These are phyloP conservation scores for Samia ricini DNA, from an alignment of 1,140 invertebrate genomes.

Conservation along the genomic window DNA sequence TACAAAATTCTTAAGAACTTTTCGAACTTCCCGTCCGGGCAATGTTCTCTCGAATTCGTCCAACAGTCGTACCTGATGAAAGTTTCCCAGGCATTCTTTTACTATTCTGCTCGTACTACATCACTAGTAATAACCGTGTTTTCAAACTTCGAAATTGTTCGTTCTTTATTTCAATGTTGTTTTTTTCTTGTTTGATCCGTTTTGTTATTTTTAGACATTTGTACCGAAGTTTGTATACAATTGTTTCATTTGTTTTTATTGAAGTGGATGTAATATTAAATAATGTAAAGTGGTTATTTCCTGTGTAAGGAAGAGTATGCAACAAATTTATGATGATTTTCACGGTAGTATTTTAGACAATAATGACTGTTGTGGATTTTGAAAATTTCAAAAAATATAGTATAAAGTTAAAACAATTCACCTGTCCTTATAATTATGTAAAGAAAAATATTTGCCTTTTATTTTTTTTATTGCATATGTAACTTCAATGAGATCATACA, in stretches of 20 bases:
- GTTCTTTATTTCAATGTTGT: neutral
- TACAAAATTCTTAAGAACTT: slow-evolving; percentile 6
- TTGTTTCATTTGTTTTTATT: neutral
- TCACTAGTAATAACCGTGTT: slow-evolving; percentile 4
- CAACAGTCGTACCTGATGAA: neutral
- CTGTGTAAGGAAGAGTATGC: too few species aligned
- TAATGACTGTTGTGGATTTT: too few species aligned
- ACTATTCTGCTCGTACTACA: slow-evolving; percentile 5
- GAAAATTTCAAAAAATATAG: too few species aligned
- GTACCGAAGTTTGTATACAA: neutral
- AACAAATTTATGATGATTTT: too few species aligned
- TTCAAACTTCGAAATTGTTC: slow-evolving; percentile 3
- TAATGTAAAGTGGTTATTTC: too few species aligned
- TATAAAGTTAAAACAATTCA: too few species aligned
- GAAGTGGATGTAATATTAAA: too few species aligned
- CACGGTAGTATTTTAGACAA: too few species aligned
- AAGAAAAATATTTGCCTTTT: too few species aligned
- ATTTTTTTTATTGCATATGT: too few species aligned
- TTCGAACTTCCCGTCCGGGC: slow-evolving; percentile 6
- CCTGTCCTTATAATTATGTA: too few species aligned
- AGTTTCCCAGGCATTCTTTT: slow-evolving; percentile 3
- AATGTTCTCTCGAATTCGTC: neutral
- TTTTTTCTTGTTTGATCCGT: neutral
- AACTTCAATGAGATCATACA: too few species aligned
- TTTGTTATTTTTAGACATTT: neutral